Evolutionary conservation across 2,888 invertebrate genomes (phyloP), one percentile per base, ranked within the genome.

Genomic region (Mesorhabditis spiculigera): DNA sequence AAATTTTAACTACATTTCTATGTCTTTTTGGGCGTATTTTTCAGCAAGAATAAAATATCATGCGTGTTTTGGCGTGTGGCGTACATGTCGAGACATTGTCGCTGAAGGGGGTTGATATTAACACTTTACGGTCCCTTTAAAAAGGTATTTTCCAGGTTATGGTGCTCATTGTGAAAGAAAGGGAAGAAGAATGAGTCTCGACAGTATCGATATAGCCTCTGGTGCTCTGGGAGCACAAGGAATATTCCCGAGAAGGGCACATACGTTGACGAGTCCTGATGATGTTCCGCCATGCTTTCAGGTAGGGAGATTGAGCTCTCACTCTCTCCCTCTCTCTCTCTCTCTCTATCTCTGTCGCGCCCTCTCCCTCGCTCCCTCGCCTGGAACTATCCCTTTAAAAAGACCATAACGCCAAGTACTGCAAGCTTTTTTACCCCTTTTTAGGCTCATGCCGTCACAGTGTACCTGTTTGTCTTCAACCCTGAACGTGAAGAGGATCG

Each of bases 401-500:
- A 28, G 28, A 1, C 3, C 1, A 28, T 28, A 28, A 28, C 28
- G 28, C 28, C 28, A 1, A 28, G 28, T 28, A 28, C 28, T 28
- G 28, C 3, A 28, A 28, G 43, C 28, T 10, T 41, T n/a, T 45
- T 65, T 63, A 64, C 68, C 43, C 67, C 65, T 69, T 67, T n/a
- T 69, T 44, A 50, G 13, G n/a, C 62, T 41, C 65, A 41, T 50
- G 5, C 43, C 41, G 42, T 69, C 2, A 63, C 71, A 63, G 81
- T 85, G 6, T 85, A 79, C 69, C 73, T 85, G 71, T 75, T 83
- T 72, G 75, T 76, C 41, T 85, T 85, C 73, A 82, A 84, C 68
- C 83, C 85, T 8, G 81, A 81, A 45, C 67, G 68, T 45, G 75
- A 75, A 6, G 79, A 93, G 89, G 93, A 94, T 88, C 93, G 93